Base-by-base conservation (phyloP, 2,888 invertebrate genomes). In the Dorcus parallelipipedus region DNA sequence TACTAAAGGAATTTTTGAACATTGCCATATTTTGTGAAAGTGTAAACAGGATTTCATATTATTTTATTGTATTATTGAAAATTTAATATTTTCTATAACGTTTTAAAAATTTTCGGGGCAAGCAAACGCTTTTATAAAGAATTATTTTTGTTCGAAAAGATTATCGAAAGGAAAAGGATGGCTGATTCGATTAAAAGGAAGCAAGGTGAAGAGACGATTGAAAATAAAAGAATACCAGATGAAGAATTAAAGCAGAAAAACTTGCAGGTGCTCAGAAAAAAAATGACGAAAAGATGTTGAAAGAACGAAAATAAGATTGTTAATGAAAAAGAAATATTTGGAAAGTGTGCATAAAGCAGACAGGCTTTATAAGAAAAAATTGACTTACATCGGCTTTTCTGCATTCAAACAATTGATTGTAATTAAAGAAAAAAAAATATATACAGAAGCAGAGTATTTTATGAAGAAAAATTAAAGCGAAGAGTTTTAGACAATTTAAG, bases 221-320 rank as follows among this genome's bases (percentile, higher is more conserved):
- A 86, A 72, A 78, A 79, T 17, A 80, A 82, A 69, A 80, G 82
- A 55, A 80, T 84, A 6, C 82, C 84, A 69, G 84, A 86, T 59
- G 79, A 87, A 39, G 84, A 83, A 67, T 84, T 87, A 61, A 85
- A 83, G 69, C 79, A 84, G 17, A 82, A 79, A 56, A 81, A 79
- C 65, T 83, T 88, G 69, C 85, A 85, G 73, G 78, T 83, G 65
- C 82, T 86, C 26, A 85, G 82, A 67, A 83, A 86, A 58, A 76
- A 83, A 61, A 84, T n/a, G 84, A 67, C 85, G 84, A 71, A 83
- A 83, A 65, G 81, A 82, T 64, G 71, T 79, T 3, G 79, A 76
- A 71, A 80, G 83, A 49, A 84, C 82, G 66, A 82, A 85, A 58
- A 76, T 82, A 56, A 84, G 83, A 67, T 85, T 86, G 71, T 82